These are phyloP conservation scores for Trichoplusia ni DNA, from an alignment of 1,140 invertebrate species.

Conservation along the genomic window DNA sequence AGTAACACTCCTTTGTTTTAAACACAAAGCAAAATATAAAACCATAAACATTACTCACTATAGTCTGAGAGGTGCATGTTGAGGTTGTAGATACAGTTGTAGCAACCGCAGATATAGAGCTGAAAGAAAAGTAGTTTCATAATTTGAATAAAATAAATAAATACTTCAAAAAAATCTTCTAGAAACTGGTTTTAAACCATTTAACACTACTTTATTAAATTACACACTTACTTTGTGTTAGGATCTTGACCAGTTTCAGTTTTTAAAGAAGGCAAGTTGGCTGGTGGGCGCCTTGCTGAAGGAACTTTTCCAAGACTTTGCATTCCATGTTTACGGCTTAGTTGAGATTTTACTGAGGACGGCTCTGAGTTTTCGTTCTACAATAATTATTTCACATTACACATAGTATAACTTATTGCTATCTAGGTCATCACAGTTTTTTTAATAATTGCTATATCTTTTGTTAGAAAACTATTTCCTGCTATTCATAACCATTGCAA, in stretches of 20 bases:
- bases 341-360: conserved; percentile 92
- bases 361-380: conserved; percentile 94
- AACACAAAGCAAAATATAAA: conserved; percentile 11
- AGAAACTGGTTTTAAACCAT: not conserved
- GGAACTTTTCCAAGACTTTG: conserved; percentile 99
- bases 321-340: conserved; percentile 98
- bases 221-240: conserved; percentile 66
- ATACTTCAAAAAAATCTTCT: not conserved
- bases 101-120: conserved; percentile 66
- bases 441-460: not conserved
- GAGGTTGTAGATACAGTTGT: conserved; percentile 70
- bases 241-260: conserved; percentile 88
- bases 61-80: conserved; percentile 74
- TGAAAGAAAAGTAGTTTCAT: conserved; percentile 53
- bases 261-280: conserved; percentile 98
- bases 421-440: not conserved
- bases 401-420: not conserved
- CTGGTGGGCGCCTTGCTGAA: conserved; percentile 96
- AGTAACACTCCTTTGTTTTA: not conserved
- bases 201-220: not conserved
- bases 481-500: not conserved
- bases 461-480: not conserved
- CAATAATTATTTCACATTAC: conserved; percentile 41
- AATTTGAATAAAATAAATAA: not conserved
- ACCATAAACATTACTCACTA: conserved; percentile 53